These are phyloP conservation scores for Leuctra nigra DNA, from an alignment of 2,888 invertebrate genomes.

Conservation along the genomic window DNA sequence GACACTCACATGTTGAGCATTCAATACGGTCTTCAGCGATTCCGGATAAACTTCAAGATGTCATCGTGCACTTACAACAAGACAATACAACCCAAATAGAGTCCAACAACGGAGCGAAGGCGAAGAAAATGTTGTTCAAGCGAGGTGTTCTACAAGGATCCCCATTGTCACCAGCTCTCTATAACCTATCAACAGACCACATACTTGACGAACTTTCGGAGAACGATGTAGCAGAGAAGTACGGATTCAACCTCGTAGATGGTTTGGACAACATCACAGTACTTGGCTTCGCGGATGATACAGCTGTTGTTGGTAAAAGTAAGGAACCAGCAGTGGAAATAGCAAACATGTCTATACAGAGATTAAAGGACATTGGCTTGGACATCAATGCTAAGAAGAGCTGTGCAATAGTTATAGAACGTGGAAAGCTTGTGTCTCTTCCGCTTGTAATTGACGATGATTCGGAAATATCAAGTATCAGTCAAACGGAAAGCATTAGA, in stretches of 20 bases:
- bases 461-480: not conserved
- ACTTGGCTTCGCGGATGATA: not conserved
- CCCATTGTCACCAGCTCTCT: not conserved
- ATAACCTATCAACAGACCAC: not conserved
- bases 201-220: not conserved
- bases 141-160: slow-evolving; percentile 1
- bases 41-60: not conserved
- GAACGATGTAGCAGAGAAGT: not conserved
- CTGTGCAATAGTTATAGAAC: not conserved
- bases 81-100: not conserved
- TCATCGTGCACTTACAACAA: not conserved
- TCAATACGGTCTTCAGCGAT: not conserved
- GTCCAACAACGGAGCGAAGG: not conserved
- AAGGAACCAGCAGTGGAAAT: not conserved
- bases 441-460: not conserved
- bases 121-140: no score
- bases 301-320: not conserved
- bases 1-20: not conserved
- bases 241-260: not conserved
- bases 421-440: not conserved
- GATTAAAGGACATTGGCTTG: not conserved
- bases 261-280: not conserved
- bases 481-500: not conserved
- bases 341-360: not conserved
- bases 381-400: not conserved